phyloP scores from a whole-genome alignment of 2,797 vertebrate species.

The Typhlichthys subterraneus region DNA sequence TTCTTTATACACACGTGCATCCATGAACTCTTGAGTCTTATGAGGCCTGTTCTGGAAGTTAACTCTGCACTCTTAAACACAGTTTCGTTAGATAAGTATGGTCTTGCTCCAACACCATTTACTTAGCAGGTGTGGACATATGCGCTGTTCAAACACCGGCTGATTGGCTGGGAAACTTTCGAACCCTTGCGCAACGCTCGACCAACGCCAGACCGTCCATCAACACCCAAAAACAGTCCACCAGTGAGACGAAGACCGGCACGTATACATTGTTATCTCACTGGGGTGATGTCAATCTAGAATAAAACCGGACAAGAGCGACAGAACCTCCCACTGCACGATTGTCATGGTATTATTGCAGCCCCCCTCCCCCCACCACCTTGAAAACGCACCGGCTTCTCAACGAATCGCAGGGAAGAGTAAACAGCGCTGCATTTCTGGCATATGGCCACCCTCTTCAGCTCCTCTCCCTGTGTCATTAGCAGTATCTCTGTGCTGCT shows the following conservation, averaged over 20 bases:
- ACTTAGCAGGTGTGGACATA: slow-evolving; percentile 76
- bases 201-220: slow-evolving; percentile 17
- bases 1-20: slow-evolving; percentile 19
- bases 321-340: slow-evolving; percentile 27
- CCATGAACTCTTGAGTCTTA: slow-evolving; percentile 44
- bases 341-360: slow-evolving; percentile 17
- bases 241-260: slow-evolving; percentile 1
- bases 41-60: slow-evolving; percentile 50
- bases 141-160: slow-evolving; percentile 72
- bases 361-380: background rate
- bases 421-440: slow-evolving; percentile 65
- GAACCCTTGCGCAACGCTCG: slow-evolving; percentile 52
- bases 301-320: slow-evolving; percentile 15
- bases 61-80: slow-evolving; percentile 56
- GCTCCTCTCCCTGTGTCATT: slow-evolving; percentile 63
- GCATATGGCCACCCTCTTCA: slow-evolving; percentile 39
- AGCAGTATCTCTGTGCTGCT: slow-evolving; percentile 70
- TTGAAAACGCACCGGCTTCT: slow-evolving; percentile 42
- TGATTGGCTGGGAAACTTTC: slow-evolving; percentile 63
- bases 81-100: slow-evolving; percentile 49
- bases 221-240: slow-evolving; percentile 11
- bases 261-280: background rate
- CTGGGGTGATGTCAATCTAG: slow-evolving; percentile 8
- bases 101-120: slow-evolving; percentile 62
- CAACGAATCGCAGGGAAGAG: slow-evolving; percentile 46